Evolutionary conservation across 2,797 vertebrate genomes (phyloP), one percentile per base, ranked within the genome.

Genomic region (Mus minutoides): DNA sequence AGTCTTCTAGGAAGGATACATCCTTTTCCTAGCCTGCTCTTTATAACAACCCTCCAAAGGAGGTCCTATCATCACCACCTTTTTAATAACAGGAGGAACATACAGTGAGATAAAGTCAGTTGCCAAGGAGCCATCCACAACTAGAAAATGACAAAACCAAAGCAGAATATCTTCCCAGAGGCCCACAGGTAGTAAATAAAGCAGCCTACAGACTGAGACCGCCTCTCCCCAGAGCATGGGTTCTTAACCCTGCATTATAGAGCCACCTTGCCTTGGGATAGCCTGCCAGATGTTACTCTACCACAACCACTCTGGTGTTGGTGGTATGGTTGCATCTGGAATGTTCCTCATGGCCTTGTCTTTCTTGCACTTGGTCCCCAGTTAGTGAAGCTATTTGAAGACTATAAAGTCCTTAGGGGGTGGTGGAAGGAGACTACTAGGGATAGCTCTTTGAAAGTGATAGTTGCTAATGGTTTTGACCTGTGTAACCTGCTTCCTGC

Each of bases 81-180:
- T 93, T 95, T 93, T 69, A 85, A 80, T 56, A 73, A 52, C 58
- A 82, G 92, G 56, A 64, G 64, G 43, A 26, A 54, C 62, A 80
- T 24, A 82, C 12, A 69, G 14, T 54, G 31, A 94, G 31, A 26
- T 52, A 34, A 52, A 64, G 40, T 60, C 22, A 89, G 4, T 49
- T 69, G 34, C 56, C 73, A 40, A 76, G 73, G 26, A 73, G 4
- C 29, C 40, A 84, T 34, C 17, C n/a, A 77, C 73, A 73, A 46
- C 21, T 73, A 62, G 52, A 43, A 60, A 92, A 95, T n/a, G 54
- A 43, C 60, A 85, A 92, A 88, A 88, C 29, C 21, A 11, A 88
- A 85, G 10, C 19, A 67, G 13, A 46, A 2, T 17, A 37, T 91
- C 26, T 89, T 75, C 37, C 4, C 14, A 56, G 46, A 87, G 86